Evolutionary conservation across 2,113 vertebrate genomes (phyloP).

Genomic region (Fulmarus glacialis): DNA sequence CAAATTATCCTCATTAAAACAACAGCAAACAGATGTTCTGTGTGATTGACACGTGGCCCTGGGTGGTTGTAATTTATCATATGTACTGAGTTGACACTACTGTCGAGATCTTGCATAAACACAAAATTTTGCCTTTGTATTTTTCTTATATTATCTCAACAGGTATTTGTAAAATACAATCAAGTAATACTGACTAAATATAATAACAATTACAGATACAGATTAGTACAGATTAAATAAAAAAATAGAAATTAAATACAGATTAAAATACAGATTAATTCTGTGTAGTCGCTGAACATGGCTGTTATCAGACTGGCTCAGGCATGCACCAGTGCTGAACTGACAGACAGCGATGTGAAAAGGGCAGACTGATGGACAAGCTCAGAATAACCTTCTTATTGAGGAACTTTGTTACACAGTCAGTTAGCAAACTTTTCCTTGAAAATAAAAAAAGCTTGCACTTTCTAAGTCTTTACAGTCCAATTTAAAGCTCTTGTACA

Average conservation of each 20-base stretch:
- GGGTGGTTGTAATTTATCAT: background rate
- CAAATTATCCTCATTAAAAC: background rate
- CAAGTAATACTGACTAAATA: background rate
- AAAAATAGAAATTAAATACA: background rate
- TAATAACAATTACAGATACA: background rate
- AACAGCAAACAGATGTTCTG: background rate
- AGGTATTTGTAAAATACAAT: background rate
- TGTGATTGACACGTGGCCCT: background rate
- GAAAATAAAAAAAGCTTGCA: background rate
- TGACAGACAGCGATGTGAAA: background rate
- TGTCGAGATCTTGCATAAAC: background rate
- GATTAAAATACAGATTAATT: background rate
- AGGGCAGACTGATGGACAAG: background rate
- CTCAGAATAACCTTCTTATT: background rate
- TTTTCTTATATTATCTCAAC: background rate
- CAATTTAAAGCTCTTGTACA: conserved; percentile 2
- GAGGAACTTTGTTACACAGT: background rate
- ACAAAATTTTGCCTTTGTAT: background rate
- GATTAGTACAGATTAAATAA: background rate
- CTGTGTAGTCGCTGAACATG: rapidly evolving
- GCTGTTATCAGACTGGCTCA: background rate
- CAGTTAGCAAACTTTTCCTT: background rate
- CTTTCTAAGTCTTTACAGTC: background rate
- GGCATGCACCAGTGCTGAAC: background rate
- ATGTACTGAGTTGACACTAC: background rate